A percentile compares a stretch with the other conserved stretches of the same genome.
These are phyloP conservation scores for Nemopilema nomurai DNA, from an alignment of 30 jellyfish, hydroid and myxozoan species.

Conservation along the genomic window DNA sequence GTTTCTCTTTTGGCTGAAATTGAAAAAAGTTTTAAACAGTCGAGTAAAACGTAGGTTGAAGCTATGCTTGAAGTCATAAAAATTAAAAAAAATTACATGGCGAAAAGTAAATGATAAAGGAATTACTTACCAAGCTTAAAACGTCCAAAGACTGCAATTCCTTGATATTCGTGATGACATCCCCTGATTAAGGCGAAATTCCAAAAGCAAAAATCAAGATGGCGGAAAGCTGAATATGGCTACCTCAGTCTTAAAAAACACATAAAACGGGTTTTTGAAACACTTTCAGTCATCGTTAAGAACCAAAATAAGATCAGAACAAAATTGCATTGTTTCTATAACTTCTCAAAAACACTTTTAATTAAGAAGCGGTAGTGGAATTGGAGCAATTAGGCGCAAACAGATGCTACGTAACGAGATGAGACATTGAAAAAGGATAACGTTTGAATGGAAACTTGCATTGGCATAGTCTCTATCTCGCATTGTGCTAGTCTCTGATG, in stretches of 20 bases:
- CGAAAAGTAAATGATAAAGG: not conserved
- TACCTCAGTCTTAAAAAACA: too few species aligned
- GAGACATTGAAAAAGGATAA: not conserved
- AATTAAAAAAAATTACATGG: too few species aligned
- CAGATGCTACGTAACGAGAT: conserved; percentile 1
- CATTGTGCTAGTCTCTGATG: too few species aligned
- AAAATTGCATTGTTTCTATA: not conserved
- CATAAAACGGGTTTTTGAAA: too few species aligned
- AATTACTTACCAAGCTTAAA: conserved; percentile 54
- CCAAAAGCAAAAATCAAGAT: not conserved
- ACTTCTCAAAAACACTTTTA: not conserved
- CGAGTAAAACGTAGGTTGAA: too few species aligned
- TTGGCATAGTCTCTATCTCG: too few species aligned
- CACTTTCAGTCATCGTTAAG: not conserved
- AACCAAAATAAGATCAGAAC: not conserved
- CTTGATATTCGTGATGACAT: conserved; percentile 53
- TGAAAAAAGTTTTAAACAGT: too few species aligned
- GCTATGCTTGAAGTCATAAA: not conserved
- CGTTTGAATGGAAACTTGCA: too few species aligned
- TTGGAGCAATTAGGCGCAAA: not conserved
- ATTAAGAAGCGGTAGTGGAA: not conserved
- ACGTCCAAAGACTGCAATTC: conserved; percentile 66
- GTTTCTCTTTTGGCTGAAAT: conserved; percentile 79
- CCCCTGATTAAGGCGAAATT: conserved; percentile 53
- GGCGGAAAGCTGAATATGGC: not conserved